Evolutionary conservation across 2,888 invertebrate genomes (phyloP).

Genomic region (Furcula furcula): DNA sequence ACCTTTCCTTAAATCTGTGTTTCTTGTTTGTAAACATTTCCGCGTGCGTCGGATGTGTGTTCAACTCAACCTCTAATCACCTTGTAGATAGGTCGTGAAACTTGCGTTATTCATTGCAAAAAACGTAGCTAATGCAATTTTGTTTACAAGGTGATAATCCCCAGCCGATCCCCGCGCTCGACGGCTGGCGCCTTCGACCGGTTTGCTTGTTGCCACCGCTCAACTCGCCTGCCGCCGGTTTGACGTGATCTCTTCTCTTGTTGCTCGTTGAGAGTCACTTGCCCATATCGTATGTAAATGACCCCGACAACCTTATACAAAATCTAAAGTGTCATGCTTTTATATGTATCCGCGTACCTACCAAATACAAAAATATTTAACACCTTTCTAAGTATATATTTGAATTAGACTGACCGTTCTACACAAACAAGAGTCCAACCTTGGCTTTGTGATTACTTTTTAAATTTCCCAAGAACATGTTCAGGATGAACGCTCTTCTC

Average conservation of each 20-base stretch:
- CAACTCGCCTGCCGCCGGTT: slow-evolving; percentile 71
- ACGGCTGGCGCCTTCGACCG: slow-evolving; percentile 76
- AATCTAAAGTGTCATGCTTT: slow-evolving; percentile 36
- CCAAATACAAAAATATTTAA: neutral
- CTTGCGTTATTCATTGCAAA: slow-evolving; percentile 34
- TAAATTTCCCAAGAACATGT: slow-evolving; percentile 35
- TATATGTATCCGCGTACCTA: slow-evolving; percentile 16
- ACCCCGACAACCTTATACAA: slow-evolving; percentile 60
- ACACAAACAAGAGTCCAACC: slow-evolving; percentile 38
- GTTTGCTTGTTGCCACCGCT: slow-evolving; percentile 72
- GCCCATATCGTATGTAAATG: slow-evolving; percentile 71
- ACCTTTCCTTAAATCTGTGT: slow-evolving; percentile 15
- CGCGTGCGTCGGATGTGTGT: slow-evolving; percentile 4
- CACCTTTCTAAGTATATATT: too few relatives aligned
- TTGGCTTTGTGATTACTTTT: slow-evolving; percentile 52
- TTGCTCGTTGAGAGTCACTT: slow-evolving; percentile 65
- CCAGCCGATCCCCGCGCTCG: slow-evolving; percentile 52
- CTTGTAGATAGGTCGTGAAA: slow-evolving; percentile 26
- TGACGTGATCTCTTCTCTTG: slow-evolving; percentile 76
- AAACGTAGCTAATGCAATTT: slow-evolving; percentile 65
- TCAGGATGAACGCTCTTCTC: slow-evolving; percentile 45
- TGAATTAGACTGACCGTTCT: too few relatives aligned
- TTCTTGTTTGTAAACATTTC: slow-evolving; percentile 11
- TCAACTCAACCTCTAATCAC: slow-evolving; percentile 14
- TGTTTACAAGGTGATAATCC: slow-evolving; percentile 78